Evolutionary conservation across 2,797 vertebrate genomes (phyloP), one percentile per base, ranked within the genome.

Genomic region (Amblyopsis hoosieri): DNA sequence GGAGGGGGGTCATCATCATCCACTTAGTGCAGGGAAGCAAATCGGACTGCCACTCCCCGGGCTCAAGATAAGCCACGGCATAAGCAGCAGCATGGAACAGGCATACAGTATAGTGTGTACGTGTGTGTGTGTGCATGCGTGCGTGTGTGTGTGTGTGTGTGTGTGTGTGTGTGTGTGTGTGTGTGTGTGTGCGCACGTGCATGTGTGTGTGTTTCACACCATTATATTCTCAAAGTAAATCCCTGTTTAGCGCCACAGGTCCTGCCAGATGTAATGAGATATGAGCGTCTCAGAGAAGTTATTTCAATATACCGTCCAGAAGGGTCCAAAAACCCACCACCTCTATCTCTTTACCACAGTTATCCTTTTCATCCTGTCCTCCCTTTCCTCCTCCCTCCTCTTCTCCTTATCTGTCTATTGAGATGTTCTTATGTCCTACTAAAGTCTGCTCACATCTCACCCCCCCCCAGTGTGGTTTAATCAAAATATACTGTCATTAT

Each of bases 1-100:
- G 72, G 83, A 85, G 76, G 75, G 66, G 23, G 23, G 23, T 3
- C 23, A 23, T 64, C 78, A 79, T 90, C 82, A 85, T 84, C 62
- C 83, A 65, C 77, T 84, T 77, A 74, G 71, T 84, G 60, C 23
- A 42, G 74, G 81, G 80, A 63, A 49, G 76, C 74, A 65, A 69
- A 49, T 64, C 71, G 58, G 50, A 73, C 65, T 83, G 67, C 74
- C 60, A 29, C 57, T 57, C 59, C 57, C 71, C 66, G 57, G 71
- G 82, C 68, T 80, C 19, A 78, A 89, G 79, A 81, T 71, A 14
- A 76, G 77, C 74, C 76, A 62, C 23, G 23, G 23, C 23, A 23
- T 23, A 23, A 47, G 70, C 67, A 72, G 14, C 80, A 86, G 79
- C 73, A 37, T 81, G 78, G 51, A 80, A 72, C 19, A 14, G 64